A percentile compares a stretch with the other conserved stretches of the same genome.
These are phyloP conservation scores for Scomber colias DNA, from an alignment of 2,113 vertebrate species.

Conservation along the genomic window DNA sequence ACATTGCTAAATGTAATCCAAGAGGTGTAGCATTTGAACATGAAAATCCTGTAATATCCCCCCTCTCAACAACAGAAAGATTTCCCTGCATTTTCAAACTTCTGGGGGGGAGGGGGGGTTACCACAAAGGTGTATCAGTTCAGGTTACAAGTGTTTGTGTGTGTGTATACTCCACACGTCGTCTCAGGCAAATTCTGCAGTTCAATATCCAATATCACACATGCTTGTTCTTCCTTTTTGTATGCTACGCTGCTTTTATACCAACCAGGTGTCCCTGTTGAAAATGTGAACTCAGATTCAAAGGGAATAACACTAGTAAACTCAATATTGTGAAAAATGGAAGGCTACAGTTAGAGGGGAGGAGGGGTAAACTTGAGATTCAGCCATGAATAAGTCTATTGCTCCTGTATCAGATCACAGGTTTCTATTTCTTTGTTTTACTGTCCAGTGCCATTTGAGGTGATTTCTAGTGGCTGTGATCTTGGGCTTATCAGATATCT, in stretches of 20 bases:
- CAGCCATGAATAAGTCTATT: slow-evolving; percentile 1
- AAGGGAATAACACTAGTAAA: slow-evolving; percentile 7
- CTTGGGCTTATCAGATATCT: slow-evolving; percentile 68
- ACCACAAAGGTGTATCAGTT: neutral
- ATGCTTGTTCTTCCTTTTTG: neutral
- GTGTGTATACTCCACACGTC: neutral
- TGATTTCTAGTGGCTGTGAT: slow-evolving; percentile 56
- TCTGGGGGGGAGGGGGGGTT: no score
- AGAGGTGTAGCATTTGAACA: neutral
- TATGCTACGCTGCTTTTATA: neutral
- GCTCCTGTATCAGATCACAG: slow-evolving; percentile 56
- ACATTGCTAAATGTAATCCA: neutral
- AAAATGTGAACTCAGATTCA: slow-evolving; percentile 13
- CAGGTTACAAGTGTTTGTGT: neutral
- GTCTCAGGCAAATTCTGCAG: neutral
- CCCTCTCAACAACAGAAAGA: neutral
- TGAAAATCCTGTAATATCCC: neutral
- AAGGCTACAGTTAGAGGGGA: neutral
- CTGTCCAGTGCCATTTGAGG: slow-evolving; percentile 48
- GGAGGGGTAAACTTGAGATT: neutral
- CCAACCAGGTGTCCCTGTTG: slow-evolving; percentile 11
- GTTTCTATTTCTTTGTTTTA: slow-evolving; percentile 16
- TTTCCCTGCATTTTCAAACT: no score
- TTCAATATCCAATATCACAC: neutral
- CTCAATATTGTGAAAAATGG: neutral